Evolutionary conservation across 30 jellyfish, hydroid and myxozoan species (phyloP).

Genomic region (Aurelia aurita complex sp. Pacific): DNA sequence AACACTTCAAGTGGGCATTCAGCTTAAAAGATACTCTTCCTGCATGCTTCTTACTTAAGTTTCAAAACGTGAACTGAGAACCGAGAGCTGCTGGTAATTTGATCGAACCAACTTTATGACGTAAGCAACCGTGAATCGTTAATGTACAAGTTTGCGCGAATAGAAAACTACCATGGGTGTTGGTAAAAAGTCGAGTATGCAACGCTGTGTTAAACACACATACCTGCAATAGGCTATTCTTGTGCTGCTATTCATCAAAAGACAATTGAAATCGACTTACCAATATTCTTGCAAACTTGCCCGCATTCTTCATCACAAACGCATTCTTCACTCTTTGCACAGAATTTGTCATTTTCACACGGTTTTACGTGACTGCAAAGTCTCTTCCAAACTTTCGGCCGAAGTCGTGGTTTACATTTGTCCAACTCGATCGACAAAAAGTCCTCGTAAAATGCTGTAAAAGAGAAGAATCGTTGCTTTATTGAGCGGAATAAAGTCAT

Average conservation of each 20-base stretch:
- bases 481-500: no score
- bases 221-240: constrained; percentile 58
- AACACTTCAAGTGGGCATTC: no score
- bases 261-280: constrained; percentile 52
- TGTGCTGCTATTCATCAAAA: constrained; percentile 34
- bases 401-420: constrained; percentile 76
- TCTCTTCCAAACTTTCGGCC: constrained; percentile 78
- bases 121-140: no score
- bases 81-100: no score
- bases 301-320: constrained; percentile 90
- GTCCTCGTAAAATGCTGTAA: constrained; percentile 59
- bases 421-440: constrained; percentile 72
- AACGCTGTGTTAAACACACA: constrained; percentile 32
- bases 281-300: constrained; percentile 70
- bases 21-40: no score
- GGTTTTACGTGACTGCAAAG: constrained; percentile 53
- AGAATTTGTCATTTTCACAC: constrained; percentile 95
- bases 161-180: constrained; percentile 16
- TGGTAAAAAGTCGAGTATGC: background rate
- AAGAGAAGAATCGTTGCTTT: background rate
- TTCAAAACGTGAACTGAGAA: no score
- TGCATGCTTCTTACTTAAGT: no score
- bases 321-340: constrained; percentile 77
- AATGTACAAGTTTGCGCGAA: no score
- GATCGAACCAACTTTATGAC: no score